Evolutionary conservation across 2,113 vertebrate species (phyloP).

Genomic region (Neofelis nebulosa): DNA sequence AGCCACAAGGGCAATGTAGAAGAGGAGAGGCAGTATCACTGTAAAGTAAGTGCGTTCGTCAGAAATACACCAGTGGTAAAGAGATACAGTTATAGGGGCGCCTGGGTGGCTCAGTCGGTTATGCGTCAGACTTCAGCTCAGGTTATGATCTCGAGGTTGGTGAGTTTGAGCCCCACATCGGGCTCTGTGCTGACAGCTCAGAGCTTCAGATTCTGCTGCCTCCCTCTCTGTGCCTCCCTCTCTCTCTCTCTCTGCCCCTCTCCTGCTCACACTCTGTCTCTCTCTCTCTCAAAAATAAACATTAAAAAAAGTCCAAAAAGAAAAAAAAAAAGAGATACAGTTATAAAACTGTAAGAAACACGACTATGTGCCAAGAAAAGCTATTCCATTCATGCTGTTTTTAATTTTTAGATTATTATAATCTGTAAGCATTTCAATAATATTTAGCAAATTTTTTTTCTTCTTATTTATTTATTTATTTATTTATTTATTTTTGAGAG

Average conservation of each 20-base stretch:
- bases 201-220: too few relatives aligned
- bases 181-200: too few relatives aligned
- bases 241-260: too few relatives aligned
- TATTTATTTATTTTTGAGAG: too few relatives aligned
- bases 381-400: not conserved
- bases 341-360: not conserved
- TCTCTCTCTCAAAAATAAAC: too few relatives aligned
- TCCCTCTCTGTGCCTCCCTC: too few relatives aligned
- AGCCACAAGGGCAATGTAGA: not conserved
- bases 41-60: not conserved
- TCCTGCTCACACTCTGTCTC: too few relatives aligned
- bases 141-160: too few relatives aligned
- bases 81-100: not conserved
- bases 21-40: not conserved
- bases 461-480: rapidly evolving
- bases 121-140: too few relatives aligned
- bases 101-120: too few relatives aligned
- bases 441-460: not conserved
- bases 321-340: not conserved
- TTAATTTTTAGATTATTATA: not conserved
- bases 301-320: too few relatives aligned
- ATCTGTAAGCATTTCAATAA: not conserved
- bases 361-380: not conserved
- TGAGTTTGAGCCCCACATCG: too few relatives aligned
- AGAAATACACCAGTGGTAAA: not conserved